Percentiles rank a stretch among this genome's conserved stretches.
Evolutionary conservation across 2,797 vertebrate genomes (phyloP).

Genomic region (Poeciliopsis turneri): DNA sequence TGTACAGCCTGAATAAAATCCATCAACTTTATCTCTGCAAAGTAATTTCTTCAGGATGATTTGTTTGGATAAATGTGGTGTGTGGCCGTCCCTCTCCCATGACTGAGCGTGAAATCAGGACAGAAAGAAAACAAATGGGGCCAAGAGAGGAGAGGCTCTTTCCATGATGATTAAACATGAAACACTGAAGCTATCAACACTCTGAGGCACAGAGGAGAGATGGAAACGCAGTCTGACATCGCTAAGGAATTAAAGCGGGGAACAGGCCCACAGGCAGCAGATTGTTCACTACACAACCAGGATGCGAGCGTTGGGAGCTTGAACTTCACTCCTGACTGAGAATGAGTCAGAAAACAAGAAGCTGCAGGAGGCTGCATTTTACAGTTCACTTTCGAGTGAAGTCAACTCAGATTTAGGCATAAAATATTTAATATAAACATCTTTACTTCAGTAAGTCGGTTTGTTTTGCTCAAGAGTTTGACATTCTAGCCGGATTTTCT

Average conservation of each 20-base stretch:
- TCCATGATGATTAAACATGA: background rate
- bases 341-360: background rate
- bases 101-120: background rate
- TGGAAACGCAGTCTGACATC: background rate
- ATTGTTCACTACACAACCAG: background rate
- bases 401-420: background rate
- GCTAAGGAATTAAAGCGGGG: conserved; percentile 1
- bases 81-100: background rate
- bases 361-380: background rate
- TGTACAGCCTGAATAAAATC: background rate
- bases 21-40: background rate
- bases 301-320: conserved; percentile 1
- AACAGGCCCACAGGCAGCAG: background rate
- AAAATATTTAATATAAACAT: background rate
- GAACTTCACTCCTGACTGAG: background rate
- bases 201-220: conserved; percentile 7
- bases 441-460: background rate
- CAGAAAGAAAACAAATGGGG: background rate
- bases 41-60: background rate
- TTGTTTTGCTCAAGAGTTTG: background rate
- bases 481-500: background rate
- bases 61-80: background rate
- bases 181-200: background rate
- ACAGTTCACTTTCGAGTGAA: background rate
- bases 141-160: background rate